These are phyloP conservation scores for Adela reaumurella DNA, from an alignment of 2,888 invertebrate genomes.

Conservation along the genomic window DNA sequence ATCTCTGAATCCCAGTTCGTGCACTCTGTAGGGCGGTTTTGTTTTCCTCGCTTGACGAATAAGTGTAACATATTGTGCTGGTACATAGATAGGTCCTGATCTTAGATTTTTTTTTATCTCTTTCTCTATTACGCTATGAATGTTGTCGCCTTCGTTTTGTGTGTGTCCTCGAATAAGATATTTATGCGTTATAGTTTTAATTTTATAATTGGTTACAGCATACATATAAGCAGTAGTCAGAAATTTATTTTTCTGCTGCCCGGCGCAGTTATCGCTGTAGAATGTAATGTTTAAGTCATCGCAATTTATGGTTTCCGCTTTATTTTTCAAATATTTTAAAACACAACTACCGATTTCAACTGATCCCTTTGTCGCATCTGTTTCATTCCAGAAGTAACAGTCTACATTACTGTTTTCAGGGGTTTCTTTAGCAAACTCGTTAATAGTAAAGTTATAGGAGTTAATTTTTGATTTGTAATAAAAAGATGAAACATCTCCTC, in stretches of 20 bases:
- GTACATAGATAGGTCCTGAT: constrained; percentile 7
- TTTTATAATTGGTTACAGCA: constrained; percentile 4
- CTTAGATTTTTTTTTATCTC: not conserved
- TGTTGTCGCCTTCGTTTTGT: not conserved
- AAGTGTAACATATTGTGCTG: constrained; percentile 4
- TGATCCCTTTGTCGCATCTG: constrained; percentile 13
- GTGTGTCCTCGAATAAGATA: not conserved
- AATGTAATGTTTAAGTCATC: constrained; percentile 1
- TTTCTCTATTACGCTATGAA: not conserved
- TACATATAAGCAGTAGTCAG: constrained; percentile 3
- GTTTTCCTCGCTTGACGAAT: constrained; percentile 5
- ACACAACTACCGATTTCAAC: constrained; percentile 13
- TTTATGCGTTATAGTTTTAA: constrained; percentile 4
- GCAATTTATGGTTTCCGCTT: constrained; percentile 1
- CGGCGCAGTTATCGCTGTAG: constrained; percentile 2
- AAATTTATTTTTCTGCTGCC: constrained; percentile 6
- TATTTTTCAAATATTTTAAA: not conserved
- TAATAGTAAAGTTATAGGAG: constrained; percentile 11
- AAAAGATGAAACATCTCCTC: constrained; percentile 12
- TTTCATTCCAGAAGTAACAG: constrained; percentile 15
- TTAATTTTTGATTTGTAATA: constrained; percentile 14
- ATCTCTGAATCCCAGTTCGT: too few relatives aligned
- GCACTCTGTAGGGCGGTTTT: constrained; percentile 1
- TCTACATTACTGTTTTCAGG: constrained; percentile 9
- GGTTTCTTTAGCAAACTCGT: constrained; percentile 8